Conservation (phyloP, 2,797 vertebrate genomes). For the Typhlichthys subterraneus region DNA sequence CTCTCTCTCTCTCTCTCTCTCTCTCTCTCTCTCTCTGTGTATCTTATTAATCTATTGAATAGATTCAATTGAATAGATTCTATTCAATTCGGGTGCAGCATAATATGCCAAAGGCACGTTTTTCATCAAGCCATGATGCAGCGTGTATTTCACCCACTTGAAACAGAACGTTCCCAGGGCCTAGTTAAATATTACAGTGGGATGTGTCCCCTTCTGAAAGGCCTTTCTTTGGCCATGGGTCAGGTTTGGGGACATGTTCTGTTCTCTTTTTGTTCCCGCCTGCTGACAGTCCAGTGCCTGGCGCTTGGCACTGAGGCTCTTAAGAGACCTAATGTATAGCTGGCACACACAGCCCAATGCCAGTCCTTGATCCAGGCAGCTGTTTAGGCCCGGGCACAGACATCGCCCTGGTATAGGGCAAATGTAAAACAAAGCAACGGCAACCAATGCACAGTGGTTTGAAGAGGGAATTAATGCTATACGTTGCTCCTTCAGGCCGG, state of each 20-base stretch:
- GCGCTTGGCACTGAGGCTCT: too few relatives aligned
- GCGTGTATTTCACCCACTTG: conserved; percentile 6
- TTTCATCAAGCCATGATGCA: conserved; percentile 19
- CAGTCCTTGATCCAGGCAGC: too few relatives aligned
- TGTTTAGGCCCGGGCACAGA: too few relatives aligned
- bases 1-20: too few relatives aligned
- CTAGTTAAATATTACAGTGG: conserved; percentile 15
- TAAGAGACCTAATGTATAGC: too few relatives aligned
- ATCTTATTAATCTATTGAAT: too few relatives aligned
- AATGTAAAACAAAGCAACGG: conserved; percentile 13
- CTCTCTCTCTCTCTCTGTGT: too few relatives aligned
- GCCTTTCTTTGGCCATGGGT: background rate
- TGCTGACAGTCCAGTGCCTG: too few relatives aligned
- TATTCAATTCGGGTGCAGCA: background rate
- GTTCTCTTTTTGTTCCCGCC: background rate
- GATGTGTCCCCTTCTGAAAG: background rate
- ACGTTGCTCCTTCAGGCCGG: conserved; percentile 4
- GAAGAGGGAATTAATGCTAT: background rate
- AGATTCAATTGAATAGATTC: too few relatives aligned
- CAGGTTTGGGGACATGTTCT: conserved; percentile 3
- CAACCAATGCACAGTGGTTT: conserved; percentile 4
- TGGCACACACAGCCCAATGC: too few relatives aligned
- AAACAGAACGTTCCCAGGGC: conserved; percentile 18
- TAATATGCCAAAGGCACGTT: conserved; percentile 10
- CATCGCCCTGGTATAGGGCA: too few relatives aligned